Conservation (phyloP, 2,797 vertebrate species). For the Galaxias olidus region DNA sequence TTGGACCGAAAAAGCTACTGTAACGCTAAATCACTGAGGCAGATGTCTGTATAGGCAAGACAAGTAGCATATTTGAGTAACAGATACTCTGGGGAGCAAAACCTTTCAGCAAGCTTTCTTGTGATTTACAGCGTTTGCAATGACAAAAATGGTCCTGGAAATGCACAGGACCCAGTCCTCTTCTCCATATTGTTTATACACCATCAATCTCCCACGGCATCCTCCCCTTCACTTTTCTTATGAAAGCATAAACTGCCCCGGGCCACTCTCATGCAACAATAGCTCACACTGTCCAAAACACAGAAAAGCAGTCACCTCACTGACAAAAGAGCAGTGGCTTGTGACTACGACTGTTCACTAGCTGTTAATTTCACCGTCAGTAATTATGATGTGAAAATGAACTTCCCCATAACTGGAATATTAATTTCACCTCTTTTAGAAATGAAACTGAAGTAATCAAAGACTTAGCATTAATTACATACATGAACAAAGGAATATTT, state of each 20-base stretch:
- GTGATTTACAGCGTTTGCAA: constrained; percentile 37
- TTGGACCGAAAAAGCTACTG: constrained; percentile 29
- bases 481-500: constrained; percentile 64
- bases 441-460: constrained; percentile 61
- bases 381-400: constrained; percentile 42
- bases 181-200: constrained; percentile 70
- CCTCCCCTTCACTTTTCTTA: constrained; percentile 56
- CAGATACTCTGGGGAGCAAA: constrained; percentile 28
- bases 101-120: constrained; percentile 37
- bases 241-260: constrained; percentile 67
- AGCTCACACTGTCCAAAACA: constrained; percentile 45
- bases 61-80: constrained; percentile 33
- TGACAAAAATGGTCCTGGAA: constrained; percentile 37
- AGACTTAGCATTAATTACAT: constrained; percentile 70
- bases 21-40: constrained; percentile 29
- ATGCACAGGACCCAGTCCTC: constrained; percentile 35
- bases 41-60: constrained; percentile 29
- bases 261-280: constrained; percentile 65
- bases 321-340: constrained; percentile 29
- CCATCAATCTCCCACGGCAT: constrained; percentile 70
- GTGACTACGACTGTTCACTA: too few relatives aligned
- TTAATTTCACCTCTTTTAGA: constrained; percentile 52
- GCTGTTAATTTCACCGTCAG: constrained; percentile 28
- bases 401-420: constrained; percentile 49
- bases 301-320: constrained; percentile 34